Conservation (phyloP, 2,797 vertebrate species). For the Centropyge bicolor region DNA sequence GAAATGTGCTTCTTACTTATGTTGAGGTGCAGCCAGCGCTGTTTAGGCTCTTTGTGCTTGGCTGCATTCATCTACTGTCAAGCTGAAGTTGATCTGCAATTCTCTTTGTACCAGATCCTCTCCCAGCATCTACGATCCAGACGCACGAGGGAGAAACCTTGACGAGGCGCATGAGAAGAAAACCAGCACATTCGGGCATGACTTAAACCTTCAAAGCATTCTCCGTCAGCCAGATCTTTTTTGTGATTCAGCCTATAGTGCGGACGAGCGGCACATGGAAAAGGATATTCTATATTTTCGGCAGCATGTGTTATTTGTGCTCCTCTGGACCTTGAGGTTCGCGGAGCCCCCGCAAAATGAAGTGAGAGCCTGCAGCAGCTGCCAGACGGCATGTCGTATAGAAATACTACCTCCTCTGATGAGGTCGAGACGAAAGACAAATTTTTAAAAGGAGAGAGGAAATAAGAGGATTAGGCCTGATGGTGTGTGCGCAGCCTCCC, state of each 20-base stretch:
- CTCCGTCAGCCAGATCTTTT: constrained; percentile 66
- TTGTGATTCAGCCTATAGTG: constrained; percentile 57
- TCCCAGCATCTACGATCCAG: constrained; percentile 72
- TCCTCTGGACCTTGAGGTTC: constrained; percentile 68
- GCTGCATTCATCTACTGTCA: constrained; percentile 78
- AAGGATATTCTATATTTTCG: constrained; percentile 67
- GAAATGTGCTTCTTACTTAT: constrained; percentile 50
- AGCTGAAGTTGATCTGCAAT: constrained; percentile 80
- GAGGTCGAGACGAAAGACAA: constrained; percentile 70
- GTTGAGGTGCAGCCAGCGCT: constrained; percentile 59
- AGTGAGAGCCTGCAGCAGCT: constrained; percentile 70
- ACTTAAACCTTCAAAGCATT: constrained; percentile 83
- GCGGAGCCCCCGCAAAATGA: constrained; percentile 64
- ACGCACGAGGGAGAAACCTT: constrained; percentile 77
- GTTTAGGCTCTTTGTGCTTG: constrained; percentile 77
- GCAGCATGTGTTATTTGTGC: constrained; percentile 73
- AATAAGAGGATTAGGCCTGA: constrained; percentile 75
- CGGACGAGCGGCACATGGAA: constrained; percentile 60
- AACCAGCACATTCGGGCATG: constrained; percentile 79
- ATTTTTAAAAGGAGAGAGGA: constrained; percentile 66
- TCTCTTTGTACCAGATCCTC: constrained; percentile 83
- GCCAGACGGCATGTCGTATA: constrained; percentile 58
- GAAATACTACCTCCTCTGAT: constrained; percentile 73
- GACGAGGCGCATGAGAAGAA: constrained; percentile 78
- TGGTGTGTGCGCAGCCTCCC: constrained; percentile 68